Evolutionary conservation across 2,888 invertebrate species (phyloP).

Genomic region (Eristalis tenax): DNA sequence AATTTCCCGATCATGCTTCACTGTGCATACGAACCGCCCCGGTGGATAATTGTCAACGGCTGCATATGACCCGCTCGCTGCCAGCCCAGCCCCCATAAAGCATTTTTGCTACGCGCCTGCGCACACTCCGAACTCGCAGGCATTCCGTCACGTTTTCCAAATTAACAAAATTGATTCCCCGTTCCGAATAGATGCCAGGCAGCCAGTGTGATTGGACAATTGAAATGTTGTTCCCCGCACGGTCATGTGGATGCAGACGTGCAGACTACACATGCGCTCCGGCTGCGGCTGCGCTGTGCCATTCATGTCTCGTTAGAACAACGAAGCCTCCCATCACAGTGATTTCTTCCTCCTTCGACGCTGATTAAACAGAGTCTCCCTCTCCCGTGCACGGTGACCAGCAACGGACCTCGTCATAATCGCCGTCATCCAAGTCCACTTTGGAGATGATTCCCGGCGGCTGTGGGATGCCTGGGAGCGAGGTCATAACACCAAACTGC

Average conservation of each 20-base stretch:
- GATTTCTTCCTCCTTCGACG: slow-evolving; percentile 32
- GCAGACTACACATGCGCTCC: slow-evolving; percentile 10
- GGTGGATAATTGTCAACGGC: slow-evolving; percentile 57
- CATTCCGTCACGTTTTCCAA: slow-evolving; percentile 78
- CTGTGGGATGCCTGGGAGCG: slow-evolving; percentile 48
- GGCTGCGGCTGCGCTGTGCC: neutral
- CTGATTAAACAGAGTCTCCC: slow-evolving; percentile 34
- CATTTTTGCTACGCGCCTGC: slow-evolving; percentile 31
- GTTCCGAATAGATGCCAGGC: slow-evolving; percentile 43
- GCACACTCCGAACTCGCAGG: slow-evolving; percentile 56
- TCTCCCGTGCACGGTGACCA: slow-evolving; percentile 27
- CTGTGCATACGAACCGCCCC: slow-evolving; percentile 25
- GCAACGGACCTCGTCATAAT: slow-evolving; percentile 66
- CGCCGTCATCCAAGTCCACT: slow-evolving; percentile 54
- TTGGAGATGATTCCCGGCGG: slow-evolving; percentile 43
- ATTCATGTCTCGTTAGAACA: slow-evolving; percentile 52
- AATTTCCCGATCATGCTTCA: slow-evolving; percentile 60
- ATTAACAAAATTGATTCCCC: slow-evolving; percentile 77
- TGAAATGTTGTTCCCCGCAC: slow-evolving; percentile 63
- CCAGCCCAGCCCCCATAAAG: slow-evolving; percentile 32
- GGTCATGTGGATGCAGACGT: neutral
- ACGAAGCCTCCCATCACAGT: slow-evolving; percentile 10
- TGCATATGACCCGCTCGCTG: slow-evolving; percentile 21
- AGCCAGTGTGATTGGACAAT: slow-evolving; percentile 60
- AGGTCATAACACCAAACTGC: slow-evolving; percentile 61